phyloP scores from a whole-genome alignment of 1,140 invertebrate species.

The Archivesica marissinica region DNA sequence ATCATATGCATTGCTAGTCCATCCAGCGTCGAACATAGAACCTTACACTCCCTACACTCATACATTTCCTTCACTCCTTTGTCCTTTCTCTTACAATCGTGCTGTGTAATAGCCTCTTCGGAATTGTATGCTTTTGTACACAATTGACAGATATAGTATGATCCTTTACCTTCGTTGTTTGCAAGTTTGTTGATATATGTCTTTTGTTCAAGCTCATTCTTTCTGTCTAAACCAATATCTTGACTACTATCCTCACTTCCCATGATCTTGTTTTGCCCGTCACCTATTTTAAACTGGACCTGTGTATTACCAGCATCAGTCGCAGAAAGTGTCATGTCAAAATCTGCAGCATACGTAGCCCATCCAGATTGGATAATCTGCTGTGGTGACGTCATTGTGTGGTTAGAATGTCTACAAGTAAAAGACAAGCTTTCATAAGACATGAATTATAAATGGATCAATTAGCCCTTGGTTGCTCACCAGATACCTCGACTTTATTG shows the following conservation, averaged over 20 bases:
- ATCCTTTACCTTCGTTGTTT: not conserved
- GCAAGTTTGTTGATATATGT: too few species aligned
- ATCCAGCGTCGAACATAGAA: not conserved
- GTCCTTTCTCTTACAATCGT: conserved; percentile 3
- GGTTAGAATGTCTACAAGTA: too few species aligned
- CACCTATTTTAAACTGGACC: not conserved
- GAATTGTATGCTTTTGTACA: not conserved
- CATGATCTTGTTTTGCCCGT: not conserved
- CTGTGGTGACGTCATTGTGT: not conserved
- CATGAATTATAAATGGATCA: too few species aligned
- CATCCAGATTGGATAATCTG: not conserved
- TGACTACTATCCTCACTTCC: not conserved
- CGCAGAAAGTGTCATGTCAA: not conserved
- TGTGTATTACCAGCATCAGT: not conserved
- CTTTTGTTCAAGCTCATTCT: not conserved
- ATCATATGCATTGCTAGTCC: conserved; percentile 33
- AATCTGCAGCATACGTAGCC: not conserved
- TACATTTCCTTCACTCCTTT: conserved; percentile 27
- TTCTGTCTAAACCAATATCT: not conserved
- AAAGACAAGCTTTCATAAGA: too few species aligned
- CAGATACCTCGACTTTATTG: too few species aligned
- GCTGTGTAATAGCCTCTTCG: not conserved
- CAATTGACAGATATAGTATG: conserved; percentile 15
- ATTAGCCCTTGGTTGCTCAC: too few species aligned
- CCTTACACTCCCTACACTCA: conserved; percentile 38